Percentiles rank a stretch among this genome's conserved stretches.
Evolutionary conservation across 2,797 vertebrate species (phyloP).

Genomic region (Channallabes apus): DNA sequence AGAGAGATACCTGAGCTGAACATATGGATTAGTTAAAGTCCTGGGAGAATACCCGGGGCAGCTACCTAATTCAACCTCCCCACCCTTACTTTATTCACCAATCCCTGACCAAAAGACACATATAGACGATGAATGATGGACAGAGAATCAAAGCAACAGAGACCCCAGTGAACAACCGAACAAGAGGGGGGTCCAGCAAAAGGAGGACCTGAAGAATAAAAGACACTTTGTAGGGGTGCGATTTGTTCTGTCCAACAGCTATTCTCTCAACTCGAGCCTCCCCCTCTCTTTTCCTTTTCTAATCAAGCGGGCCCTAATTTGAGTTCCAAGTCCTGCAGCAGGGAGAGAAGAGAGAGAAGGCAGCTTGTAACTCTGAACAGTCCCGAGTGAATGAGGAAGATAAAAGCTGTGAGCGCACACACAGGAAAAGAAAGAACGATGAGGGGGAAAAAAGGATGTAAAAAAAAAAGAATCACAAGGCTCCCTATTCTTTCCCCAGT

Average conservation of each 20-base stretch:
- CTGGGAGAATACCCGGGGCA: background rate
- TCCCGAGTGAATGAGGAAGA: constrained; percentile 68
- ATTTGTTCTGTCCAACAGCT: constrained; percentile 86
- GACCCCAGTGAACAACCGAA: constrained; percentile 82
- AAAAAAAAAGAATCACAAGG: constrained; percentile 86
- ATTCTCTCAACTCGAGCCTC: constrained; percentile 56
- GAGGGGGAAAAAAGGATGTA: constrained; percentile 53
- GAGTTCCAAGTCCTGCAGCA: constrained; percentile 89
- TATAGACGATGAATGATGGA: constrained; percentile 65
- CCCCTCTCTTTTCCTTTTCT: constrained; percentile 69
- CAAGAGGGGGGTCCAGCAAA: constrained; percentile 69
- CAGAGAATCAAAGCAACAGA: constrained; percentile 78
- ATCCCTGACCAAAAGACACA: constrained; percentile 88
- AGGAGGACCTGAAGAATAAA: constrained; percentile 85
- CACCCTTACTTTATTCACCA: constrained; percentile 77
- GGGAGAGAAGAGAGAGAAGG: constrained; percentile 79
- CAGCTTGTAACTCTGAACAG: constrained; percentile 94
- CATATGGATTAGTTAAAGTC: background rate
- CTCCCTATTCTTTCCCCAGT: constrained; percentile 91
- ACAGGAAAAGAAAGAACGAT: constrained; percentile 27
- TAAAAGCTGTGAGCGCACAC: constrained; percentile 27
- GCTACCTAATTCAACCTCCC: constrained; percentile 8
- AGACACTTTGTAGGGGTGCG: constrained; percentile 91
- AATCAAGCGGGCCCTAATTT: constrained; percentile 90
- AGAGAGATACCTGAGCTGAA: background rate